phyloP scores from a whole-genome alignment of 2,113 vertebrate species.

The Patagioenas fasciata region DNA sequence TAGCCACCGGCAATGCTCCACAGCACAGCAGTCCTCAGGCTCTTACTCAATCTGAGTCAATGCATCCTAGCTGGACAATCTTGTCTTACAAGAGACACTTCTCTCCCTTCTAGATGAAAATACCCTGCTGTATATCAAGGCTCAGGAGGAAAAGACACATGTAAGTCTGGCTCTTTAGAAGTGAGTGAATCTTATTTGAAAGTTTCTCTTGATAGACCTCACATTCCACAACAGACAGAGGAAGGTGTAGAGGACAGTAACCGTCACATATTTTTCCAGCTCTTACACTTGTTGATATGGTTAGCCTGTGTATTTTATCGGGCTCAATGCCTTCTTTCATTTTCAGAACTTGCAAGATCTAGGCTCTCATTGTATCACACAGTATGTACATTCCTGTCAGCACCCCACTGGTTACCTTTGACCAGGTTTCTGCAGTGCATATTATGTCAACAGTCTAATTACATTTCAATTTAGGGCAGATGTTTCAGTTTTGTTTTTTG shows the following conservation, averaged over 20 bases:
- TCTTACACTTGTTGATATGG: accelerated
- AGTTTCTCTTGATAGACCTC: not conserved
- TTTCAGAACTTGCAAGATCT: not conserved
- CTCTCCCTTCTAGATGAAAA: not conserved
- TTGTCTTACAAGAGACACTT: not conserved
- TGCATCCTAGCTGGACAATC: not conserved
- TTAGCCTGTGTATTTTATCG: not conserved
- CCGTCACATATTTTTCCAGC: not conserved
- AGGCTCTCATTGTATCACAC: not conserved
- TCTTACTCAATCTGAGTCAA: not conserved
- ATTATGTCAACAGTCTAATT: not conserved
- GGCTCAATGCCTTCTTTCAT: not conserved
- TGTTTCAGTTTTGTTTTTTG: not conserved
- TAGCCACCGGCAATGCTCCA: not conserved
- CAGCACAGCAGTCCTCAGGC: not conserved
- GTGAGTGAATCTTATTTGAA: not conserved
- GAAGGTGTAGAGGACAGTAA: not conserved
- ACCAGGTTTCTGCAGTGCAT: not conserved
- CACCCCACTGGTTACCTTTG: not conserved
- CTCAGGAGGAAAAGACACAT: not conserved
- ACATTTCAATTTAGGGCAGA: not conserved
- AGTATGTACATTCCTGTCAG: not conserved
- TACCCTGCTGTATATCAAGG: not conserved
- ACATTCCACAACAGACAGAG: not conserved
- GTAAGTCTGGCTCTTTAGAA: not conserved